Base-by-base conservation (phyloP, 2,113 vertebrate genomes). In the Melozone crissalis region DNA sequence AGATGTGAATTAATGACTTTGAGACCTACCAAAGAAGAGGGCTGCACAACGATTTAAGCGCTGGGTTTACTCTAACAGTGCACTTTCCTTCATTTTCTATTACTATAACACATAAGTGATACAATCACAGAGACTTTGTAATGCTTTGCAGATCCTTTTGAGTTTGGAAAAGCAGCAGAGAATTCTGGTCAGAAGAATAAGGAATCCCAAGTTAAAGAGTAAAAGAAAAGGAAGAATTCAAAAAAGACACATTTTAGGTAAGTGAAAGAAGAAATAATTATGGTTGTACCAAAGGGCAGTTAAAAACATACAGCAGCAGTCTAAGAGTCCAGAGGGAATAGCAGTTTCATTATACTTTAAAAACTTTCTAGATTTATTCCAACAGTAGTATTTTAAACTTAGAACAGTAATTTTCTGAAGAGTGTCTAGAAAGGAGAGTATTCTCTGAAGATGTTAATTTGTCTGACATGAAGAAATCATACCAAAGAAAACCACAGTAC, bases 221-320 rank as follows among this genome's bases (percentile, higher is more conserved):
- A 43, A 57, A 15, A 88, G 22, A 27, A 69, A 47, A 13, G 63
- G 15, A 59, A 61, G 9, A 23, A 19, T 33, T 51, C 0, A 15
- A 81, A 78, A 52, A 59, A 59, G 3, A 58, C 28, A 68, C 10
- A 41, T 61, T 84, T 88, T 57, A 65, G 74, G 28, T 84, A 87
- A 67, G 30, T 26, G 66, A 69, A 87, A 87, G 49, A 80, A 87
- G 14, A 93, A 89, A 66, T 49, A 77, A 57, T 54, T 46, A 55
- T 0, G 1, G 28, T 33, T 72, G 24, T 43, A 85, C 31, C 18
- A 87, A 49, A 91, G 76, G 37, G 54, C 21, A 61, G 35, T 39
- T 83, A 75, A 94, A 96, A 95, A 71, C 75, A 87, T 86, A 92
- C n/a, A 10, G 51, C 15, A 83, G 23, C 30, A 76, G 15, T 16